phyloP scores from a whole-genome alignment of 2,797 vertebrate genomes.

The Tapera naevia region DNA sequence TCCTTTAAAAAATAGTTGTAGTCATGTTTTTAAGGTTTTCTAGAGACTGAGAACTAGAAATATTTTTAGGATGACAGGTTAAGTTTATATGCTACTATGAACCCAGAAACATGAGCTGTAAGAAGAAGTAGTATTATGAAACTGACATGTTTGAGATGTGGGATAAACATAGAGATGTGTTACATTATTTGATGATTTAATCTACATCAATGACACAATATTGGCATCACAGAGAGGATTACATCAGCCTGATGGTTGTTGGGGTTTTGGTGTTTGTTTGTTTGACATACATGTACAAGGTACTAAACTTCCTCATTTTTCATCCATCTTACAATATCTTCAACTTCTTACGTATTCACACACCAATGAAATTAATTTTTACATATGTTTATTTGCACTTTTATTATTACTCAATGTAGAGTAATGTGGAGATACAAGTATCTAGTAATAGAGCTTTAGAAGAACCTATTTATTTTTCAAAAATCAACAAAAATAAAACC shows the following conservation, averaged over 20 bases:
- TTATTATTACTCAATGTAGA: neutral
- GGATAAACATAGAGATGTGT: neutral
- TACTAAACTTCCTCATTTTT: neutral
- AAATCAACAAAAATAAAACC: neutral
- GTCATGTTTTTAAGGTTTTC: neutral
- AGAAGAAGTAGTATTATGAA: neutral
- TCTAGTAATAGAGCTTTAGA: neutral
- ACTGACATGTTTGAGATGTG: neutral
- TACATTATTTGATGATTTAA: neutral
- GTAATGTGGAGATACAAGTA: neutral
- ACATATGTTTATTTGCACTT: neutral
- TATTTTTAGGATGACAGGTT: neutral
- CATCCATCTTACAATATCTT: neutral
- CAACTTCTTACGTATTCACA: neutral
- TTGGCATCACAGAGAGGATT: neutral
- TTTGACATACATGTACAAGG: neutral
- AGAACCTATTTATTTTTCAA: neutral
- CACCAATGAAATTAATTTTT: fast-evolving
- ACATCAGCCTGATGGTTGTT: neutral
- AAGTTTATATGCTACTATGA: neutral
- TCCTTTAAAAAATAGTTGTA: neutral
- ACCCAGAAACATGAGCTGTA: neutral
- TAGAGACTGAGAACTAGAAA: neutral
- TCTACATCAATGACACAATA: neutral
- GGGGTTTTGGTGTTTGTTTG: neutral